Evolutionary conservation across 1,140 invertebrate species (phyloP).

Genomic region (Trichomalopsis sarcophagae): DNA sequence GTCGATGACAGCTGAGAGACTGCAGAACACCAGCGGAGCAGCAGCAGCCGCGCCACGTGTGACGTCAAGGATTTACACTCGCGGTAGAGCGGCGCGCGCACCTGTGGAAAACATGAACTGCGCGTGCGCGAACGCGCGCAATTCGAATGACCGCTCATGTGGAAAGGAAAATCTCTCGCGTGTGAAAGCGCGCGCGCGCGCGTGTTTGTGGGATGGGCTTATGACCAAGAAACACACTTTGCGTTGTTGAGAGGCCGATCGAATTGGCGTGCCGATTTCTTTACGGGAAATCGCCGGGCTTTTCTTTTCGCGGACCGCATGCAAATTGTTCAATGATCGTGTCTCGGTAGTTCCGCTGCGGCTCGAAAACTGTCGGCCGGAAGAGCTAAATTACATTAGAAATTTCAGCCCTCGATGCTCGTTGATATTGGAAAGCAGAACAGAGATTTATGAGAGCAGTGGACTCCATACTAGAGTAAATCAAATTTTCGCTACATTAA

Average conservation of each 20-base stretch:
- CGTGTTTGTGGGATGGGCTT: neutral
- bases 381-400: neutral
- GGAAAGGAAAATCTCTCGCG: neutral
- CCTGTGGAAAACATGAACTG: neutral
- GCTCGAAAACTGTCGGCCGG: neutral
- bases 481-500: neutral
- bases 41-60: too few species aligned
- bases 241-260: neutral
- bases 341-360: neutral
- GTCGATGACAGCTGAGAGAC: slow-evolving; percentile 27
- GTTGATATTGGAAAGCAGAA: neutral
- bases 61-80: too few species aligned
- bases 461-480: neutral
- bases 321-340: neutral
- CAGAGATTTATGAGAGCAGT: neutral
- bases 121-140: neutral
- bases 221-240: slow-evolving; percentile 40
- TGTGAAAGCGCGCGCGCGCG: slow-evolving; percentile 13
- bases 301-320: neutral
- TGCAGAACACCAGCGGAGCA: too few species aligned
- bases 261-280: slow-evolving; percentile 10
- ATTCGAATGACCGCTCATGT: neutral
- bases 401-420: neutral
- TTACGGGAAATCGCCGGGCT: neutral
- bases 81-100: neutral